Conservation (phyloP, 1,140 invertebrate species). For the Drosophila sturtevanti region DNA sequence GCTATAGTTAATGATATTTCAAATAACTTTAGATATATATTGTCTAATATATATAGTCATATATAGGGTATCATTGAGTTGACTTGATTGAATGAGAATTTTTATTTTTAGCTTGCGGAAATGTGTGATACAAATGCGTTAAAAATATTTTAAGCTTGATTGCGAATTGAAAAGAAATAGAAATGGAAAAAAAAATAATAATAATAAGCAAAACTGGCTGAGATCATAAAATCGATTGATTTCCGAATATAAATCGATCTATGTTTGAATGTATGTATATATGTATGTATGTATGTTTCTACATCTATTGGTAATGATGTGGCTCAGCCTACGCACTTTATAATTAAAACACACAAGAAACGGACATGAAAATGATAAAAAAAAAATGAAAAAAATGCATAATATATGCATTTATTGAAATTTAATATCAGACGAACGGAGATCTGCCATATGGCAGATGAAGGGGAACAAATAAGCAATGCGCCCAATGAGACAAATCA, state of each 20-base stretch:
- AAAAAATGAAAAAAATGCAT: too few relatives aligned
- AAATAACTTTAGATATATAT: too few relatives aligned
- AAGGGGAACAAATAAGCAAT: not conserved
- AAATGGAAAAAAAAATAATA: too few relatives aligned
- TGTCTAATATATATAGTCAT: too few relatives aligned
- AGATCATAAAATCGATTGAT: slow-evolving; percentile 2
- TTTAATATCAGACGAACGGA: not conserved
- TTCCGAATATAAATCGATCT: not conserved
- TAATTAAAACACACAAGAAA: not conserved
- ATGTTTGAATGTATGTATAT: too few relatives aligned
- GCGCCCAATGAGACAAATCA: not conserved
- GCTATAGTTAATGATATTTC: too few relatives aligned
- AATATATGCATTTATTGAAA: not conserved
- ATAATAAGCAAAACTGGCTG: not conserved
- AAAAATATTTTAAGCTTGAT: not conserved
- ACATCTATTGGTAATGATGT: too few relatives aligned
- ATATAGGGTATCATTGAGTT: not conserved
- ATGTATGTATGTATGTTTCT: too few relatives aligned
- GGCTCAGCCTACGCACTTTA: not conserved
- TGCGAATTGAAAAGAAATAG: not conserved
- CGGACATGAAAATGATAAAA: not conserved
- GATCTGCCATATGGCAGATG: not conserved
- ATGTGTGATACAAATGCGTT: not conserved
- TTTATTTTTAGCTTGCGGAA: not conserved
- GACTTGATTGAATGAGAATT: not conserved